Evolutionary conservation across 2,113 vertebrate genomes (phyloP), one percentile per base, ranked within the genome.

Genomic region (Cavia porcellus): DNA sequence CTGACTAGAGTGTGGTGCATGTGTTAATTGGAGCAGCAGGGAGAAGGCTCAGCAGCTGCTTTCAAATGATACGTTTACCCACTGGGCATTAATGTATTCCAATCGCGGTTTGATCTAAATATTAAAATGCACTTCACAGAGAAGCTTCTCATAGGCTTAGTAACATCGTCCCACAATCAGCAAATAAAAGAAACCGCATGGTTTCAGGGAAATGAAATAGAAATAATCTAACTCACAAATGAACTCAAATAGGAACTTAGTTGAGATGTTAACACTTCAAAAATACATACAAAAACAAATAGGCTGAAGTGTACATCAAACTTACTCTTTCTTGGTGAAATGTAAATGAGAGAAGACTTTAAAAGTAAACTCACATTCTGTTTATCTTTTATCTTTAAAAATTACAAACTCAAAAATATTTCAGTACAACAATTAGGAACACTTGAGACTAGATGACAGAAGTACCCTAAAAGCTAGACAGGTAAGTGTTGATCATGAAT

Each of bases 1-100:
- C 97, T 15, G 81, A 98, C 97, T 98, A 98, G 98, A 97, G 98
- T 97, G 97, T 89, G 90, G 98, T 28, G 95, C 94, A 97, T 91
- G 98, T 98, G 98, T 98, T 99, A 99, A 99, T 98, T 99, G 98
- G 98, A 98, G 98, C 98, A 98, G 98, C 98, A 98, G 98, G 98
- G 96, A 98, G 98, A 98, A 97, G 97, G 98, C 98, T 98, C 94
- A 1, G 98, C 99, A 99, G 98, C 98, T 98, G 98, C 98, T 98
- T 98, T 98, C 98, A 98, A 98, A 98, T 97, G 98, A 98, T 98
- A 99, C 98, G 94, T 97, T 98, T 98, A 98, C 98, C 98, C 98
- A 98, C 94, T 92, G 98, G 98, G 98, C 98, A 98, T 98, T 98
- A 96, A 98, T 97, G 97, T 97, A 97, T 98, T 98, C 98, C 98